Base-by-base conservation (phyloP, 2,797 vertebrate species). In the Discoglossus pictus region DNA sequence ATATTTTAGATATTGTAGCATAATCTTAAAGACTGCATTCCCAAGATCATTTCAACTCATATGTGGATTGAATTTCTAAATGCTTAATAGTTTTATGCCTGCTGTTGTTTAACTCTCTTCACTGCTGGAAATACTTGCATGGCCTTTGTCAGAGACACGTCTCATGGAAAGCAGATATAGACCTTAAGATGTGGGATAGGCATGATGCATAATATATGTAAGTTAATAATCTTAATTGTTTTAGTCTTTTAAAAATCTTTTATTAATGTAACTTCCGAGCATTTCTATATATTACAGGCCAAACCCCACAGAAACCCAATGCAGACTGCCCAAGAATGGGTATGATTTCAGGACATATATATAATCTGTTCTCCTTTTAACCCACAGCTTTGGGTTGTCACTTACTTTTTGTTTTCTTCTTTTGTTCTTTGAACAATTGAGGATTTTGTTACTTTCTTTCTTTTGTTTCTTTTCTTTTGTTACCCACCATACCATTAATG, bases 31-130 rank as follows among this genome's bases (percentile, higher is more conserved):
- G 59, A 59, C 68, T 52, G 68, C 68, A 71, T 71, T 65, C 68
- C 68, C 68, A 59, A 65, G 53, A 71, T 71, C 68, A 71, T 71
- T 71, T 65, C 68, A 16, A 44, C 68, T 65, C 53, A 58, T 60
- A 64, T 65, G 68, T 64, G 61, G 61, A 71, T 71, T 58, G 68
- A 59, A 71, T 71, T 71, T 71, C 68, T 71, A 59, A 71, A 71
- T 59, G 53, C 61, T 59, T 71, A 71, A 71, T 71, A 52, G 68
- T 71, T 63, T 71, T 71, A 51, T 65, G 53, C 61, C 68, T 65
- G 68, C 61, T 71, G 68, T 50, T 71, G 68, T 71, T 64, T 71
- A 64, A 71, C 68, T 71, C 52, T 10, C 68, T 65, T 64, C 61
- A 36, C 68, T 71, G 68, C 46, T 58, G 68, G 68, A 71, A 71